Evolutionary conservation across 1,140 invertebrate species (phyloP).

Genomic region (Drosophila cardini): DNA sequence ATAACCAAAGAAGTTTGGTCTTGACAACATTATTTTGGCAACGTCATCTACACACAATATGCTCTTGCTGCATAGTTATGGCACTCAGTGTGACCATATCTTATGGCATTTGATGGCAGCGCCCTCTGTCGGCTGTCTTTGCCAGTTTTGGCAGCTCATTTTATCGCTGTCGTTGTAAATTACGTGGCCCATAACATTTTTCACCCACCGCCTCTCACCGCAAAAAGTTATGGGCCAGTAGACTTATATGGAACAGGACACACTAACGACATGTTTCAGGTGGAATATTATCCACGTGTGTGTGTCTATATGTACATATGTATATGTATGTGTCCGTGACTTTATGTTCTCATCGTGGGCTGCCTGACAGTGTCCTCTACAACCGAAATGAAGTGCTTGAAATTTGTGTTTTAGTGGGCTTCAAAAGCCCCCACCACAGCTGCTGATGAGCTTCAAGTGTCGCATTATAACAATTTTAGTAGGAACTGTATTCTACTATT

Average conservation of each 20-base stretch:
- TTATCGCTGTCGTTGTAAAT: constrained; percentile 69
- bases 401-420: constrained; percentile 29
- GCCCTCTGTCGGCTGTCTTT: constrained; percentile 45
- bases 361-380: constrained; percentile 32
- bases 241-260: constrained; percentile 15
- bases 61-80: constrained; percentile 63
- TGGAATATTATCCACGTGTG: constrained; percentile 32
- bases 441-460: constrained; percentile 15
- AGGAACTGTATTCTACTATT: neutral
- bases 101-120: constrained; percentile 28
- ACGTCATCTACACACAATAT: constrained; percentile 65
- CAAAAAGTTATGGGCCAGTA: constrained; percentile 25
- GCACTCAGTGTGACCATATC: constrained; percentile 47
- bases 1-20: constrained; percentile 38
- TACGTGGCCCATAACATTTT: constrained; percentile 57
- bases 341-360: neutral
- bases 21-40: constrained; percentile 56
- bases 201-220: neutral
- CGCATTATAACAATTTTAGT: constrained; percentile 5
- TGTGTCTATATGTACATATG: constrained; percentile 6
- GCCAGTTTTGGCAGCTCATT: constrained; percentile 69
- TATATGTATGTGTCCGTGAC: neutral
- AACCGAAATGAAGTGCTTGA: constrained; percentile 51
- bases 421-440: neutral
- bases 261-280: constrained; percentile 26